Evolutionary conservation across 92 coral and sea anemone genomes (phyloP).

Genomic region (Desmophyllum pertusum): DNA sequence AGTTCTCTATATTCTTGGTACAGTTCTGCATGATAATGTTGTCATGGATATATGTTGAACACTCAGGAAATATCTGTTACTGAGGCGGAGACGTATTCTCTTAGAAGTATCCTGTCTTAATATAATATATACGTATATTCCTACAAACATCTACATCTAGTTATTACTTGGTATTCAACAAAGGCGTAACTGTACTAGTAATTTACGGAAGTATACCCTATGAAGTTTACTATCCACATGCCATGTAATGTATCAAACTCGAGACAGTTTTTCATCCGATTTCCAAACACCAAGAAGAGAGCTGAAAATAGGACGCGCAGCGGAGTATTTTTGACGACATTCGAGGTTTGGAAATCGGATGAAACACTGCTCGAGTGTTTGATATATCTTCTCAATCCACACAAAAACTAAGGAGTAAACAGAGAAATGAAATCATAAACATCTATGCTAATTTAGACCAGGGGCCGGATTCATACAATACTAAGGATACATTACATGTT

Average conservation of each 20-base stretch:
- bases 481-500: too few relatives aligned
- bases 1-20: too few relatives aligned
- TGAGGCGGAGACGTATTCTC: not conserved
- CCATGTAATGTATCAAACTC: not conserved
- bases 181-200: not conserved
- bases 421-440: too few relatives aligned
- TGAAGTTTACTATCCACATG: not conserved
- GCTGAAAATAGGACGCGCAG: too few relatives aligned
- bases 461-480: too few relatives aligned
- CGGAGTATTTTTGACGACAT: not conserved
- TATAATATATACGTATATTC: not conserved
- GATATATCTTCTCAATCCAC: too few relatives aligned
- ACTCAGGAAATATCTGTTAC: not conserved
- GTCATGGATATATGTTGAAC: not conserved
- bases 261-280: too few relatives aligned
- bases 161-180: not conserved
- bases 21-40: not conserved
- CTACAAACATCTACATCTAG: not conserved
- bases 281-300: too few relatives aligned
- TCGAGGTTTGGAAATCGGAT: too few relatives aligned
- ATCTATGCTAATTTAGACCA: too few relatives aligned
- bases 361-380: too few relatives aligned
- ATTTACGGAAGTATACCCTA: not conserved
- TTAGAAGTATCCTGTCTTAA: not conserved
- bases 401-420: too few relatives aligned